Evolutionary conservation across 2,888 invertebrate genomes (phyloP).

Genomic region (Papilio protenor): DNA sequence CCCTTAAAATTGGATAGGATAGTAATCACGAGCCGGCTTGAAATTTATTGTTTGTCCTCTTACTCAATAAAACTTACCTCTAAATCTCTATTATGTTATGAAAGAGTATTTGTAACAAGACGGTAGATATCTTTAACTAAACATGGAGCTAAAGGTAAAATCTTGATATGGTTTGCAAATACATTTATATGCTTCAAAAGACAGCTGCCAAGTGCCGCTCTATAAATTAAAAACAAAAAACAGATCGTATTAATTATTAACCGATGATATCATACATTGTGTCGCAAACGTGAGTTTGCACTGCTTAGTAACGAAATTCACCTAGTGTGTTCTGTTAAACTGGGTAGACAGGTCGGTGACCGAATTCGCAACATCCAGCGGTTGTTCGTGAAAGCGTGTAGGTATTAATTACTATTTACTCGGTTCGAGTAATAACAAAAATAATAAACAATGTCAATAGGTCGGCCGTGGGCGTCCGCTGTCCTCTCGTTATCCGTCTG

Average conservation of each 20-base stretch:
- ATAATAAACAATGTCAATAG: constrained; percentile 74
- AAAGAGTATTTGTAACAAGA: too few relatives aligned
- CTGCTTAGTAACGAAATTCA: not conserved
- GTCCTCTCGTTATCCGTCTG: constrained; percentile 47
- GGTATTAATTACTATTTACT: constrained; percentile 75
- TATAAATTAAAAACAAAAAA: constrained; percentile 28
- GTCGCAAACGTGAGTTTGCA: not conserved
- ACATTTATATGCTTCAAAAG: not conserved
- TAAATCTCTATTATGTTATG: too few relatives aligned
- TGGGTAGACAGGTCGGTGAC: constrained; percentile 69
- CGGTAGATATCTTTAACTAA: not conserved
- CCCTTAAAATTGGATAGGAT: too few relatives aligned
- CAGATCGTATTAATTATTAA: constrained; percentile 33
- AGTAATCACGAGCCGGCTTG: too few relatives aligned
- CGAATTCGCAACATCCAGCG: constrained; percentile 60
- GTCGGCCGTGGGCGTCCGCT: constrained; percentile 63
- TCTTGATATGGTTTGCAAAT: constrained; percentile 15
- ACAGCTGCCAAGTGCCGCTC: not conserved
- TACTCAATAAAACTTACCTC: too few relatives aligned
- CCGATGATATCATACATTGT: constrained; percentile 36
- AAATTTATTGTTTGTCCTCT: too few relatives aligned
- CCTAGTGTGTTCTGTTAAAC: constrained; percentile 50
- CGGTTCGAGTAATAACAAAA: constrained; percentile 66
- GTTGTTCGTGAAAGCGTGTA: constrained; percentile 73
- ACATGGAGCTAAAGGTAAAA: not conserved